Evolutionary conservation across 1,140 invertebrate species (phyloP).

Genomic region (Ceratoteleas bidentatus): DNA sequence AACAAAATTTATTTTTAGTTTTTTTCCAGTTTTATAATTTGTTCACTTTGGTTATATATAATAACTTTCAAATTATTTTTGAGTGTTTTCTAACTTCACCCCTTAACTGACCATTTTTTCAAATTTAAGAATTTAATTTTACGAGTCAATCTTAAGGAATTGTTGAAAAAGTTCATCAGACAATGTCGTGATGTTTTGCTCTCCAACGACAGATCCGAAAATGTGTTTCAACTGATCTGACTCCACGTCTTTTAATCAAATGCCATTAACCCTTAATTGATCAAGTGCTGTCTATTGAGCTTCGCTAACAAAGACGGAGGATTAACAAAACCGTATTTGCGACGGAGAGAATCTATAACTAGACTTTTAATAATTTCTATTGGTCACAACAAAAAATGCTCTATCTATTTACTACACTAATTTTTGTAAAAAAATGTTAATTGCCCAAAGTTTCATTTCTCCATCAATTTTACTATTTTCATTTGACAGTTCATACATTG

Average conservation of each 20-base stretch:
- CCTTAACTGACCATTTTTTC: no score
- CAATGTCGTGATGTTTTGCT: background rate
- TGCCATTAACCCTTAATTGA: slow-evolving; percentile 49
- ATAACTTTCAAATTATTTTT: no score
- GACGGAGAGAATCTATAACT: background rate
- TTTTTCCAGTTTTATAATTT: no score
- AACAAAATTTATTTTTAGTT: no score
- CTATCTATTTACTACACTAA: background rate
- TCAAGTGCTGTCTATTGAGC: slow-evolving; percentile 32
- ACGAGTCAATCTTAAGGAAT: background rate
- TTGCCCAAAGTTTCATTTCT: no score
- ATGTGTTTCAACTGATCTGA: slow-evolving; percentile 8
- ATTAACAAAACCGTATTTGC: background rate
- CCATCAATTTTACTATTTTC: background rate
- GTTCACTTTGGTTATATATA: no score
- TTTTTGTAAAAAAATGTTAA: no score
- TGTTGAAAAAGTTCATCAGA: background rate
- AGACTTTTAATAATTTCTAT: background rate
- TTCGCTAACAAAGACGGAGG: slow-evolving; percentile 2
- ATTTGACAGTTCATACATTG: background rate
- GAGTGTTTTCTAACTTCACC: no score
- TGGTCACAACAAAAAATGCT: background rate
- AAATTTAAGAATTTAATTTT: no score
- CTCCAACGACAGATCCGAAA: background rate
- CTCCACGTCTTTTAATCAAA: slow-evolving; percentile 41